Conservation (phyloP, 2,797 vertebrate genomes). For the Malacoctenus gilli region DNA sequence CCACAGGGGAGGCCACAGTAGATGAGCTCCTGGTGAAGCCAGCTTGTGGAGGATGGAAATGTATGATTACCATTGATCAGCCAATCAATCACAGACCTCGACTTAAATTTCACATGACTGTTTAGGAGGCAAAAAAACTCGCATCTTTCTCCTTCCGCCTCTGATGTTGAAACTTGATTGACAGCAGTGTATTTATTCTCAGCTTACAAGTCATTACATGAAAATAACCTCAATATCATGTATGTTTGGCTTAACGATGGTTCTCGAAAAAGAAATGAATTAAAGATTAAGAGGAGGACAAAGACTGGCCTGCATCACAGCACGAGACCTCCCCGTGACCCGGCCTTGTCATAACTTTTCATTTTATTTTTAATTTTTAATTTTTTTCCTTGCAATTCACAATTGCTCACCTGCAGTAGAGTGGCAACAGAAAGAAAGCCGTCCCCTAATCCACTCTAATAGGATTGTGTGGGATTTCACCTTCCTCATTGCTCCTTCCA, state of each 20-base stretch:
- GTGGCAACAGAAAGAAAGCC: slow-evolving; percentile 72
- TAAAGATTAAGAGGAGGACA: slow-evolving; percentile 27
- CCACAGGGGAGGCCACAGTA: slow-evolving; percentile 38
- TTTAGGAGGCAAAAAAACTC: slow-evolving; percentile 19
- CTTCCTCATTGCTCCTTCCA: slow-evolving; percentile 78
- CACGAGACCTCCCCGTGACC: slow-evolving; percentile 41
- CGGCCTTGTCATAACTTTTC: slow-evolving; percentile 59
- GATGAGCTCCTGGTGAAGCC: slow-evolving; percentile 39
- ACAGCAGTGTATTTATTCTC: slow-evolving; percentile 45
- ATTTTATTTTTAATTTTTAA: slow-evolving; percentile 40
- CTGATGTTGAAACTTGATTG: slow-evolving; percentile 51
- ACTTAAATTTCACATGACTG: slow-evolving; percentile 53
- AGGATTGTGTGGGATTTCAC: slow-evolving; percentile 86
- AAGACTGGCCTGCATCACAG: slow-evolving; percentile 51
- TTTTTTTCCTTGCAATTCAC: slow-evolving; percentile 65
- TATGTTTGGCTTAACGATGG: slow-evolving; percentile 44
- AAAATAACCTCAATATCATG: slow-evolving; percentile 26
- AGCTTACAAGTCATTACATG: slow-evolving; percentile 37
- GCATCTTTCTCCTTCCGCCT: not conserved
- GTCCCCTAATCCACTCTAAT: slow-evolving; percentile 83
- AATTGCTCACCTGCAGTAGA: slow-evolving; percentile 80
- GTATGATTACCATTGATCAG: slow-evolving; percentile 68
- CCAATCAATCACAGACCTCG: slow-evolving; percentile 49
- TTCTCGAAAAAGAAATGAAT: slow-evolving; percentile 36
- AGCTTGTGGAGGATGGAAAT: slow-evolving; percentile 37